phyloP scores from a whole-genome alignment of 2,888 invertebrate species.

The Octodonta nipae region DNA sequence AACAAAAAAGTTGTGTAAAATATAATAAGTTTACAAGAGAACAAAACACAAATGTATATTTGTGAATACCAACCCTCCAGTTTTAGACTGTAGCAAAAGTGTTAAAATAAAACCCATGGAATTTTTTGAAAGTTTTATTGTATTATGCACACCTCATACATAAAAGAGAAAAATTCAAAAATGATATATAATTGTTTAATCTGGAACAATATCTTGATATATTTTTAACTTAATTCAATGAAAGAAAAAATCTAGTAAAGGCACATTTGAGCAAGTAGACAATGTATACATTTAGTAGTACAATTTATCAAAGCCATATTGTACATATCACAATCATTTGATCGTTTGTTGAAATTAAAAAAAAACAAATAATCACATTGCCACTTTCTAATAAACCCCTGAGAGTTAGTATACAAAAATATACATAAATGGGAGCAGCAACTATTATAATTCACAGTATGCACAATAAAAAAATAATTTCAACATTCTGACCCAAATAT shows the following conservation, averaged over 20 bases:
- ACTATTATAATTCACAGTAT: slow-evolving; percentile 5
- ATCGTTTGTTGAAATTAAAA: slow-evolving; percentile 12
- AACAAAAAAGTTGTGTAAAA: no score
- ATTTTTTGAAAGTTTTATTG: slow-evolving; percentile 23
- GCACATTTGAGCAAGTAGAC: slow-evolving; percentile 35
- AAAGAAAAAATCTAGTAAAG: slow-evolving; percentile 25
- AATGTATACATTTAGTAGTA: slow-evolving; percentile 28
- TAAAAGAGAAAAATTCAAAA: slow-evolving; percentile 15
- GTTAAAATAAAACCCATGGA: slow-evolving; percentile 18
- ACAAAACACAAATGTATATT: slow-evolving; percentile 22
- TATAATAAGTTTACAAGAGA: no score
- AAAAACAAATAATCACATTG: slow-evolving; percentile 21
- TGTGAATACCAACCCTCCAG: slow-evolving; percentile 27
- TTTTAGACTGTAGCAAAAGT: slow-evolving; percentile 15
- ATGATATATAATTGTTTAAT: slow-evolving; percentile 5
- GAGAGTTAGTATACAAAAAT: slow-evolving; percentile 31
- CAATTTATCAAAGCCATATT: slow-evolving; percentile 23
- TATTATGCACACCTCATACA: slow-evolving; percentile 16
- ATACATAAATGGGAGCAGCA: slow-evolving; percentile 17
- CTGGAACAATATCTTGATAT: background rate
- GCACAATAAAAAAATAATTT: background rate
- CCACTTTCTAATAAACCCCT: slow-evolving; percentile 29
- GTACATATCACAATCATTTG: slow-evolving; percentile 28
- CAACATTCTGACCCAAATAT: no score
- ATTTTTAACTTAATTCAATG: slow-evolving; percentile 6